These are phyloP conservation scores for Magallana angulata DNA, from an alignment of 1,140 invertebrate genomes.

Conservation along the genomic window DNA sequence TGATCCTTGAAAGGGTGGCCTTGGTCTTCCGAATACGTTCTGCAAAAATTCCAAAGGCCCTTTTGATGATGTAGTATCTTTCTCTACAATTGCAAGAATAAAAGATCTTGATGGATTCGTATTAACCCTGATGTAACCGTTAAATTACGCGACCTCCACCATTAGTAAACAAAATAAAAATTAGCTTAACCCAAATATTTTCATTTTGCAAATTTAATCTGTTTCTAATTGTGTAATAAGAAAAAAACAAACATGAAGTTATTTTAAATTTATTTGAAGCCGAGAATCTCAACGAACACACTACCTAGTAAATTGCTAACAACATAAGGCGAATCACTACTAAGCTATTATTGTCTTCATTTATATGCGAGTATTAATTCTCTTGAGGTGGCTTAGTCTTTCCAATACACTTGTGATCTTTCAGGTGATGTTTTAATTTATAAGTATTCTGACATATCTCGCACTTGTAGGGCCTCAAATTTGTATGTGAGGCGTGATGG, in stretches of 20 bases:
- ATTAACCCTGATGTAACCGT: neutral
- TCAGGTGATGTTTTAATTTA: conserved; percentile 44
- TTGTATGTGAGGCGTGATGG: conserved; percentile 19
- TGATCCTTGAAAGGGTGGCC: neutral
- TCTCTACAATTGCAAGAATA: conserved; percentile 25
- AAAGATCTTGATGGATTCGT: conserved; percentile 7
- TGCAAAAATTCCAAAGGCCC: conserved; percentile 19
- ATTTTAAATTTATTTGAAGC: no score
- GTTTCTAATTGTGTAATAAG: no score
- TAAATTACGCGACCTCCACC: neutral
- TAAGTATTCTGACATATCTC: conserved; percentile 40
- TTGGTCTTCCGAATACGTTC: conserved; percentile 10
- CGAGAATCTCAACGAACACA: no score
- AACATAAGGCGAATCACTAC: no score
- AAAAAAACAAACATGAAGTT: no score
- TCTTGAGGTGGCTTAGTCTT: neutral
- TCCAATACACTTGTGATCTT: conserved; percentile 31
- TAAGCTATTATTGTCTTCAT: no score
- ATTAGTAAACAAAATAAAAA: neutral
- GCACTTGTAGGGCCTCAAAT: conserved; percentile 29
- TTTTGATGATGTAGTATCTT: neutral
- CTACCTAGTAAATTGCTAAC: no score
- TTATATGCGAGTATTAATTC: neutral
- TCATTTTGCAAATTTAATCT: no score
- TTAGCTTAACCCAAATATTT: neutral